Conservation (phyloP, 2,113 vertebrate species). For the Oreotragus oreotragus region DNA sequence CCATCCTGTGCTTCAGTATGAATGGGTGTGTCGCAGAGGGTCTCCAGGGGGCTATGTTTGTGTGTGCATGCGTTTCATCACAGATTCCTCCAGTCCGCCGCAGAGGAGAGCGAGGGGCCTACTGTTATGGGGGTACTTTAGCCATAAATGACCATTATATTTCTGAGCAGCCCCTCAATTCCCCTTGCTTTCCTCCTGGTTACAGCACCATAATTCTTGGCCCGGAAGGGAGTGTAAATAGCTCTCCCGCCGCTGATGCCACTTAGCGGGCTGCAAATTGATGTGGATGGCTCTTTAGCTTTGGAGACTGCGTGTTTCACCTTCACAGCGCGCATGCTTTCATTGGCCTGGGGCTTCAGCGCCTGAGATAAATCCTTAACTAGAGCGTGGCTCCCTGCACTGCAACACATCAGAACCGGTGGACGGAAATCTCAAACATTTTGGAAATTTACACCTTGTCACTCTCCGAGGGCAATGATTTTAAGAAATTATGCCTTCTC, state of each 20-base stretch:
- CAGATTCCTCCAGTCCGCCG: conserved; percentile 28
- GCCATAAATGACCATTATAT: conserved; percentile 69
- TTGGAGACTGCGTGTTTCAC: conserved; percentile 77
- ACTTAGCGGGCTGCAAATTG: conserved; percentile 81
- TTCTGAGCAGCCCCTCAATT: conserved; percentile 69
- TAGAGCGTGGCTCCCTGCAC: conserved; percentile 69
- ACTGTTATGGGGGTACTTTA: conserved; percentile 44
- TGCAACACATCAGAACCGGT: conserved; percentile 64
- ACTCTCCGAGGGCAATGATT: conserved; percentile 76
- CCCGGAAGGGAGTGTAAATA: conserved; percentile 53
- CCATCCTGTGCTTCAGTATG: neutral
- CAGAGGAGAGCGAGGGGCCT: conserved; percentile 17
- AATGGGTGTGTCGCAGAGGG: neutral
- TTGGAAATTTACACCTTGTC: conserved; percentile 80
- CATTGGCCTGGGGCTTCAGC: conserved; percentile 76
- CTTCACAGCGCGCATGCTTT: conserved; percentile 69
- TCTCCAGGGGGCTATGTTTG: neutral
- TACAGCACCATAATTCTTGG: conserved; percentile 56
- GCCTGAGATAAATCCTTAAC: conserved; percentile 82
- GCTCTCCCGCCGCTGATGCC: conserved; percentile 78
- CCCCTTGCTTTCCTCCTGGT: conserved; percentile 29
- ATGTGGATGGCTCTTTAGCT: conserved; percentile 77
- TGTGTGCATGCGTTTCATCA: neutral
- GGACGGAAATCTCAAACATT: conserved; percentile 77
- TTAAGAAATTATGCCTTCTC: conserved; percentile 70